Conservation (phyloP, 2,113 vertebrate genomes). For the Oreochromis spilurus region DNA sequence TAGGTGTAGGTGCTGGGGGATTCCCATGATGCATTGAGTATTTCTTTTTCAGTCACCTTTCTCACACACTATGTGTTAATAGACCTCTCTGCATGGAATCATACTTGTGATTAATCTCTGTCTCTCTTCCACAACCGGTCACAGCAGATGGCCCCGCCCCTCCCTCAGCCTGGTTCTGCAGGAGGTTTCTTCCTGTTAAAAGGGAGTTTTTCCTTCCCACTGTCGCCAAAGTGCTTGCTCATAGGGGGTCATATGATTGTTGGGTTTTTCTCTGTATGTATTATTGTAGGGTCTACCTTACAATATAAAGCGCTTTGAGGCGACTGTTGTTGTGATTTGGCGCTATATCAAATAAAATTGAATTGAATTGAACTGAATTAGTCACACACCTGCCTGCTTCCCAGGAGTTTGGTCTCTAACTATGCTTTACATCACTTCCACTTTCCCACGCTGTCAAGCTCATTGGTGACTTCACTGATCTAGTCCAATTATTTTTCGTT, state of each 20-base stretch:
- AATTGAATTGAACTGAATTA: background rate
- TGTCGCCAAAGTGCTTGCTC: rapidly evolving
- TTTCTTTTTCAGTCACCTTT: background rate
- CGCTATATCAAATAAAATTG: background rate
- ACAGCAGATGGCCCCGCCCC: background rate
- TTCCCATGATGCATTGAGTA: rapidly evolving
- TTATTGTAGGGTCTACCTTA: rapidly evolving
- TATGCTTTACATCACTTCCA: background rate
- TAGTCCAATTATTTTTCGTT: background rate
- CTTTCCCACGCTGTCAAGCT: background rate
- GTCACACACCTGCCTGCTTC: background rate
- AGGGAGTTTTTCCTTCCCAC: background rate
- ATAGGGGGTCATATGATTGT: rapidly evolving
- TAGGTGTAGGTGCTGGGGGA: background rate
- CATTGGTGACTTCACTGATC: background rate
- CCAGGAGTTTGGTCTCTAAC: background rate
- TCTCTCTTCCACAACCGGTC: rapidly evolving
- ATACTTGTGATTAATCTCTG: background rate
- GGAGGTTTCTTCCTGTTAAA: background rate
- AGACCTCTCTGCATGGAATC: background rate
- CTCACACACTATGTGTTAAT: background rate
- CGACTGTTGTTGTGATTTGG: background rate
- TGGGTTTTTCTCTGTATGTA: background rate
- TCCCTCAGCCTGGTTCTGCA: rapidly evolving
- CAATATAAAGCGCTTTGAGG: rapidly evolving